These are phyloP conservation scores for Paracanthobrama guichenoti DNA, from an alignment of 2,113 vertebrate genomes.

Conservation along the genomic window DNA sequence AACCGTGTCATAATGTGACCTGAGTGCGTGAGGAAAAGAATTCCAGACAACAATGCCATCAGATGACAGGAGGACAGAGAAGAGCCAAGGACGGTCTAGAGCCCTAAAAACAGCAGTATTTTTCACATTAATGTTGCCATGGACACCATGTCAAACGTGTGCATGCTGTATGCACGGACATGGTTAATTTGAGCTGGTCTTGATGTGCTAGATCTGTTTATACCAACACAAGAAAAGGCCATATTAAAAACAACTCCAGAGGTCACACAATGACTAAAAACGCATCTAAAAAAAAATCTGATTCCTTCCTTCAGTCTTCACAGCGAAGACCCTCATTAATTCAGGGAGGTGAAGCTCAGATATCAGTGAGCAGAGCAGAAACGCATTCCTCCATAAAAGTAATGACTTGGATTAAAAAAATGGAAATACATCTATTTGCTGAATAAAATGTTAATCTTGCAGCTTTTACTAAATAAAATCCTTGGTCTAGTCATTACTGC, in stretches of 20 bases:
- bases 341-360: constrained; percentile 12
- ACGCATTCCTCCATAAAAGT: neutral
- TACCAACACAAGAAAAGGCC: constrained; percentile 1
- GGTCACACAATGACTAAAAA: neutral
- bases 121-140: constrained; percentile 41
- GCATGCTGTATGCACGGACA: constrained; percentile 9
- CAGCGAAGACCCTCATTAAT: constrained; percentile 25
- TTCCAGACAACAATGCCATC: constrained; percentile 9
- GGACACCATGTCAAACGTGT: constrained; percentile 31
- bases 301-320: constrained; percentile 10
- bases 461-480: neutral
- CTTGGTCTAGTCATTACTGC: neutral
- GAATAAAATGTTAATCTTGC: constrained; percentile 19
- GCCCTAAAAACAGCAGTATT: neutral
- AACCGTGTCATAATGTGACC: neutral
- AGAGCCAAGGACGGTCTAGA: constrained; percentile 28
- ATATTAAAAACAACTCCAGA: neutral
- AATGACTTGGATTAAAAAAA: constrained; percentile 6
- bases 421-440: neutral
- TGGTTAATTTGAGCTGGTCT: neutral
- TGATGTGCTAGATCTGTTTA: constrained; percentile 11
- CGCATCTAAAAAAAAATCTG: constrained; percentile 12
- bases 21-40: neutral
- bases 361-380: neutral
- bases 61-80: neutral